Percentiles rank a stretch among this genome's conserved stretches.
phyloP scores from a whole-genome alignment of 2,113 vertebrate genomes.

The Cavia aperea region DNA sequence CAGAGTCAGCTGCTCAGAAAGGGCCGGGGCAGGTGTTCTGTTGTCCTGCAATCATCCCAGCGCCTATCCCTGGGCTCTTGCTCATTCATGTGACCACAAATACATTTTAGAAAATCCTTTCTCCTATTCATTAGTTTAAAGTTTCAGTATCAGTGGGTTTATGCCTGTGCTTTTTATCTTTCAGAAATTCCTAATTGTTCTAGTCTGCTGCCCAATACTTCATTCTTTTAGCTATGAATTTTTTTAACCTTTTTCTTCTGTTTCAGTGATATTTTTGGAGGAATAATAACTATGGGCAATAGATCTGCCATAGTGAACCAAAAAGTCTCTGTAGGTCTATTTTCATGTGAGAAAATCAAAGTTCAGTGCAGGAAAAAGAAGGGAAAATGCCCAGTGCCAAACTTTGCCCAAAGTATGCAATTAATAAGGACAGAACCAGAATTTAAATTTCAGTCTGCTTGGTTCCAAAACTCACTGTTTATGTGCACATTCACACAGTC shows the following conservation, averaged over 20 bases:
- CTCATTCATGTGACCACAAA: background rate
- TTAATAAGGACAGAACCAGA: background rate
- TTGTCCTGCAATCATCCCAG: slow-evolving; percentile 19
- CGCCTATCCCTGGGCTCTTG: background rate
- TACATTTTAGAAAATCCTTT: background rate
- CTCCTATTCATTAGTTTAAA: background rate
- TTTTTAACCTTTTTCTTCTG: background rate
- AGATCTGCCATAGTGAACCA: background rate
- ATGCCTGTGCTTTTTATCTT: background rate
- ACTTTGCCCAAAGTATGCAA: background rate
- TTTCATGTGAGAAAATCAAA: slow-evolving; percentile 6
- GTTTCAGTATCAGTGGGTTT: background rate
- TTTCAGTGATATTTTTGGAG: slow-evolving; percentile 32
- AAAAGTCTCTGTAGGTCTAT: background rate
- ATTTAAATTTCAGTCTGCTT: slow-evolving; percentile 28
- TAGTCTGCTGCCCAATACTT: background rate
- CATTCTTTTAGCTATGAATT: slow-evolving; percentile 4
- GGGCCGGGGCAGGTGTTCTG: slow-evolving; percentile 5
- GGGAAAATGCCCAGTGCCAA: background rate
- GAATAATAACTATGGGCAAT: background rate
- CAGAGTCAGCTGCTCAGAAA: slow-evolving; percentile 21
- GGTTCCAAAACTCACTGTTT: slow-evolving; percentile 17
- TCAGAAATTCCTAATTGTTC: background rate
- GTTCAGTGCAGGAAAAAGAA: background rate
- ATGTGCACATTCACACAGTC: background rate